phyloP scores from a whole-genome alignment of 2,113 vertebrate species.

The Macaca nemestrina region DNA sequence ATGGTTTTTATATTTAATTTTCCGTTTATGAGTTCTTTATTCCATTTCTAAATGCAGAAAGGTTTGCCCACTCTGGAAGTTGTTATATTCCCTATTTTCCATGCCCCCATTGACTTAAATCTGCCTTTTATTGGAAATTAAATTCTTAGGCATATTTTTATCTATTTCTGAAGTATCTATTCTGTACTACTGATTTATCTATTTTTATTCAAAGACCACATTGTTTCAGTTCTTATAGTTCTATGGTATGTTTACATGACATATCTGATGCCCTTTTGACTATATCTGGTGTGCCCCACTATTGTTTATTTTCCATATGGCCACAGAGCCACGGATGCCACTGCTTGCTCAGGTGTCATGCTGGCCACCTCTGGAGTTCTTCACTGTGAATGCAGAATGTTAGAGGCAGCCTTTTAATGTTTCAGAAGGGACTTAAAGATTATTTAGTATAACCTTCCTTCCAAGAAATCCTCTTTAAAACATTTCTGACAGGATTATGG shows the following conservation, averaged over 20 bases:
- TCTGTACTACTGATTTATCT: background rate
- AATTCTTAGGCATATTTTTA: background rate
- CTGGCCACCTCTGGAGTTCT: background rate
- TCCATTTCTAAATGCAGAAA: background rate
- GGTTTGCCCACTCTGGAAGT: background rate
- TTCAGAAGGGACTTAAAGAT: slow-evolving; percentile 46
- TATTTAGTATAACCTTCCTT: slow-evolving; percentile 54
- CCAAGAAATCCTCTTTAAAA: slow-evolving; percentile 54
- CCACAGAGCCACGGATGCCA: background rate
- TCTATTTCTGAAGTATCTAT: background rate
- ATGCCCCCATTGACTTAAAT: background rate
- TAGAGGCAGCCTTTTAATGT: background rate
- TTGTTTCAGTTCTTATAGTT: background rate
- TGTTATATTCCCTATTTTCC: background rate
- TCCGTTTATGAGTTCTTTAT: background rate
- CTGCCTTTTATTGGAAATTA: background rate
- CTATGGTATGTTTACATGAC: background rate
- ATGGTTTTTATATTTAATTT: background rate
- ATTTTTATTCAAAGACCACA: background rate
- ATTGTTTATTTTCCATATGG: background rate
- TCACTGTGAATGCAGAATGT: background rate
- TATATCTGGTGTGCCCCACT: background rate
- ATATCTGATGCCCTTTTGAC: background rate
- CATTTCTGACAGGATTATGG: slow-evolving; percentile 60
- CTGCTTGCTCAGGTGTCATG: background rate